Conservation (phyloP, 1,140 invertebrate species). For the Rhagoletis pomonella region DNA sequence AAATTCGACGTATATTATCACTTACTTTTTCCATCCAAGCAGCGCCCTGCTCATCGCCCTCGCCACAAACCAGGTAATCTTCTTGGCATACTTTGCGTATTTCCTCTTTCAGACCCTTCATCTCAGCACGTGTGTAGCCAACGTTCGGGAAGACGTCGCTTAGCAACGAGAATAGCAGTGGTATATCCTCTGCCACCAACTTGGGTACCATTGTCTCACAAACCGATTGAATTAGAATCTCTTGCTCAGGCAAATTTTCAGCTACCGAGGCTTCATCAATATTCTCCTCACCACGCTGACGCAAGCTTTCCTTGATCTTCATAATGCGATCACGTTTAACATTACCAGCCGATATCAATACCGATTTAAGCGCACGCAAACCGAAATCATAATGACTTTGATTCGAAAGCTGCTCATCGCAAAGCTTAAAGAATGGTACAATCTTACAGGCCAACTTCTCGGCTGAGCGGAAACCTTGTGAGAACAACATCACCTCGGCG, state of each 20-base stretch:
- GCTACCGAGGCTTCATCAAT: constrained; percentile 95
- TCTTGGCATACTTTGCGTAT: constrained; percentile 95
- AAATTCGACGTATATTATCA: not conserved
- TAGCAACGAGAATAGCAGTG: constrained; percentile 95
- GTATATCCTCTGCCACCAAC: constrained; percentile 98
- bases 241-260: constrained; percentile 96
- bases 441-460: constrained; percentile 99
- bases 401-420: constrained; percentile 98
- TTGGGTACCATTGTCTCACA: constrained; percentile 99
- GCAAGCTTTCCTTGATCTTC: constrained; percentile 91
- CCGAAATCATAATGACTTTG: constrained; percentile 99
- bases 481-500: constrained; percentile 99
- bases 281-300: constrained; percentile 83
- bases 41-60: constrained; percentile 92
- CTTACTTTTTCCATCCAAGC: constrained; percentile 96
- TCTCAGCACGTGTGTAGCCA: constrained; percentile 94
- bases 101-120: constrained; percentile 94
- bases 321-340: constrained; percentile 98
- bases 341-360: constrained; percentile 98
- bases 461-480: constrained; percentile 97
- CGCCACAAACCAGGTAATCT: constrained; percentile 95
- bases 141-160: constrained; percentile 99
- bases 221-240: constrained; percentile 98
- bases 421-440: constrained; percentile 99
- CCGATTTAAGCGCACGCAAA: constrained; percentile 96